Evolutionary conservation across 2,888 invertebrate genomes (phyloP).

Genomic region (Pogonocherus hispidulus): DNA sequence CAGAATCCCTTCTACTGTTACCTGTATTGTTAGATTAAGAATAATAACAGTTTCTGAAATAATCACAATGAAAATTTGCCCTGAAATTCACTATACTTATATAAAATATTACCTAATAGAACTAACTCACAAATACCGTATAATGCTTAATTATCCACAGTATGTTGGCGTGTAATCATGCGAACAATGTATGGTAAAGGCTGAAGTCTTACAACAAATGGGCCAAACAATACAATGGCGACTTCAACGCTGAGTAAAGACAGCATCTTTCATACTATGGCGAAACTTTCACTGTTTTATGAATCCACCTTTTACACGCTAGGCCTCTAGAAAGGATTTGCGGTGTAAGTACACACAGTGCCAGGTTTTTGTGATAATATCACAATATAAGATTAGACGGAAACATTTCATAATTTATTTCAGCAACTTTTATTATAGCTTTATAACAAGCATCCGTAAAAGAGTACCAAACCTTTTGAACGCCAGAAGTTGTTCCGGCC

Average conservation of each 20-base stretch:
- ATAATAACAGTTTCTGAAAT: no score
- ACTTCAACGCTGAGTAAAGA: slow-evolving; percentile 16
- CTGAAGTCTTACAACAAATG: slow-evolving; percentile 18
- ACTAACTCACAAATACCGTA: neutral
- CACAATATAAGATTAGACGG: slow-evolving; percentile 16
- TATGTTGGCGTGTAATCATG: slow-evolving; percentile 15
- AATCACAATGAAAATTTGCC: no score
- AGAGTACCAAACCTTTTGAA: no score
- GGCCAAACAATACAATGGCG: slow-evolving; percentile 17
- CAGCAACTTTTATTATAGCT: neutral
- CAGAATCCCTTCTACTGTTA: no score
- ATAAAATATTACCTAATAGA: neutral
- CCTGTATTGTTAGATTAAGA: no score
- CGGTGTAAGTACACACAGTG: slow-evolving; percentile 16
- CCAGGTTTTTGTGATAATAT: slow-evolving; percentile 8
- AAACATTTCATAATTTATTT: slow-evolving; percentile 28
- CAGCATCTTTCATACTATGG: slow-evolving; percentile 20
- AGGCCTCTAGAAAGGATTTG: slow-evolving; percentile 12
- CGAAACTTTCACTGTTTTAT: slow-evolving; percentile 27
- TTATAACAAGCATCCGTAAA: no score
- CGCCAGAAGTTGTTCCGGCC: no score
- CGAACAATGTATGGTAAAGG: neutral
- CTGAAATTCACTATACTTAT: no score
- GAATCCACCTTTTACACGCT: slow-evolving; percentile 1
- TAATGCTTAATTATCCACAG: neutral